Evolutionary conservation across 2,888 invertebrate species (phyloP).

Genomic region (Erynnis tages): DNA sequence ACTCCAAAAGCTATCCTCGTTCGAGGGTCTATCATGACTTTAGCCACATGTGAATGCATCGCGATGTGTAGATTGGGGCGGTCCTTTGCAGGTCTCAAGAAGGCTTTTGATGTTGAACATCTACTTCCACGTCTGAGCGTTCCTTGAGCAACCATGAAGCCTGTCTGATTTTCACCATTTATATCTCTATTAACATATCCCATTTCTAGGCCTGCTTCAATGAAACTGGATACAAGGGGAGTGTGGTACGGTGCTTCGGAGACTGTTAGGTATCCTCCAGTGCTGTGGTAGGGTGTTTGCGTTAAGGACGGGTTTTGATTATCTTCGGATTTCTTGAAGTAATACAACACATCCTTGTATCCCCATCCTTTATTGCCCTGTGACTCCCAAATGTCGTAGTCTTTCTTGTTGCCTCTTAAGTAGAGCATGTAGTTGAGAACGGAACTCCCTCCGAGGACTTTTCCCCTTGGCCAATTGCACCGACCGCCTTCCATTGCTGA

Average conservation of each 20-base stretch:
- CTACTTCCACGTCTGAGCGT: conserved; percentile 89
- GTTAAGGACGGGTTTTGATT: conserved; percentile 92
- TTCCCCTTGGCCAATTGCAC: conserved; percentile 96
- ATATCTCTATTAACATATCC: conserved; percentile 93
- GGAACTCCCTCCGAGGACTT: conserved; percentile 94
- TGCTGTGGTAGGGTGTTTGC: conserved; percentile 89
- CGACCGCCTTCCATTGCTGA: conserved; percentile 91
- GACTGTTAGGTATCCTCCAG: conserved; percentile 91
- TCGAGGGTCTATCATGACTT: conserved; percentile 86
- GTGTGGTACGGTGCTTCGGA: conserved; percentile 94
- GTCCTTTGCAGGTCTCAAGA: conserved; percentile 89
- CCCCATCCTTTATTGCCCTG: conserved; percentile 95
- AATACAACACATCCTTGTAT: conserved; percentile 88
- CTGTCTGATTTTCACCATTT: conserved; percentile 92
- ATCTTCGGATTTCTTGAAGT: conserved; percentile 96
- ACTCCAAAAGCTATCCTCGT: conserved; percentile 91
- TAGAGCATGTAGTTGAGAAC: conserved; percentile 97
- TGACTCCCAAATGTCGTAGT: conserved; percentile 95
- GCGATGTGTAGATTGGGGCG: conserved; percentile 92
- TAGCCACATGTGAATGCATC: conserved; percentile 90
- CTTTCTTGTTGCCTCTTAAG: conserved; percentile 92
- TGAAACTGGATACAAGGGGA: conserved; percentile 89
- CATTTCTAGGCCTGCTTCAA: conserved; percentile 91
- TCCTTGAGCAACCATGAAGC: conserved; percentile 94
- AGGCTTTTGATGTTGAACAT: conserved; percentile 94